phyloP scores from a whole-genome alignment of 2,797 vertebrate species.

The Amphiprion clarkii region DNA sequence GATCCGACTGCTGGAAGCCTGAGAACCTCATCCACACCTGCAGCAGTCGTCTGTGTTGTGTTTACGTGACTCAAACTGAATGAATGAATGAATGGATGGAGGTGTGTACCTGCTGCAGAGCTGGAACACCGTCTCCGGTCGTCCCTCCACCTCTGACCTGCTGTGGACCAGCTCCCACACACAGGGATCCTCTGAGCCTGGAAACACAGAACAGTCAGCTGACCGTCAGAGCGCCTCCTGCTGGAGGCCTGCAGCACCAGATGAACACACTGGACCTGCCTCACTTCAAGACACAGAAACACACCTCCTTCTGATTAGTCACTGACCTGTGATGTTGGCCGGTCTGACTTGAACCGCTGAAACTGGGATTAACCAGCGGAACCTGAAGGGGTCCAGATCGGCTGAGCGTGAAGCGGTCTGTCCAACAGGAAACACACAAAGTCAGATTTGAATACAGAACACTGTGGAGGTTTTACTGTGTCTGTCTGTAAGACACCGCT shows the following conservation, averaged over 20 bases:
- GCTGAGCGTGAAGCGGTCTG: conserved; percentile 86
- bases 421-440: neutral
- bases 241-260: neutral
- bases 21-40: too few species aligned
- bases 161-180: conserved; percentile 95
- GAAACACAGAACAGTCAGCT: neutral
- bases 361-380: conserved; percentile 95
- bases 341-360: conserved; percentile 92
- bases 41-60: too few species aligned
- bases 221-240: conserved; percentile 18
- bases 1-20: too few species aligned
- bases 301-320: neutral
- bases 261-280: neutral
- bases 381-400: conserved; percentile 94
- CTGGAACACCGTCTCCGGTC: conserved; percentile 94
- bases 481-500: too few species aligned
- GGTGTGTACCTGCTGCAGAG: conserved; percentile 91
- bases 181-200: conserved; percentile 91
- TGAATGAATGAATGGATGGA: too few species aligned
- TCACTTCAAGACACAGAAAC: neutral
- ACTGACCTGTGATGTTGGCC: conserved; percentile 90
- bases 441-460: neutral
- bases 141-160: conserved; percentile 92
- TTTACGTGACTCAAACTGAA: too few species aligned
- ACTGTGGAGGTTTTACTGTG: too few species aligned